phyloP scores from a whole-genome alignment of 2,113 vertebrate genomes.

The Sebastes schlegelii region DNA sequence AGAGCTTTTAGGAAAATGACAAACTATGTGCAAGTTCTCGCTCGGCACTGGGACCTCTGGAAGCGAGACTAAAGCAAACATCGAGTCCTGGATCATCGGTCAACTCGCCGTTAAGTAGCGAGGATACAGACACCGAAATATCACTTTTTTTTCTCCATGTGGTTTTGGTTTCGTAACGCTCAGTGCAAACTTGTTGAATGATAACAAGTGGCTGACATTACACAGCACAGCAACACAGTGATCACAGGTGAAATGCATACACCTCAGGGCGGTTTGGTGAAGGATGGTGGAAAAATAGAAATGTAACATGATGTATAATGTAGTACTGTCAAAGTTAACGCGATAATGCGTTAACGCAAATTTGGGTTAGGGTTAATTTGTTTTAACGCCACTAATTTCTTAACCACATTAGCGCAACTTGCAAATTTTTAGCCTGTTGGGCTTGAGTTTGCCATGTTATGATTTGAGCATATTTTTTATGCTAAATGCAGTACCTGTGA shows the following conservation, averaged over 20 bases:
- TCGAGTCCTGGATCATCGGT: not conserved
- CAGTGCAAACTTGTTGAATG: not conserved
- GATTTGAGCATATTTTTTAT: too few relatives aligned
- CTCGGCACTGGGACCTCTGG: not conserved
- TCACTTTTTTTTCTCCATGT: not conserved
- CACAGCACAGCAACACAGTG: not conserved
- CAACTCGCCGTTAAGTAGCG: not conserved
- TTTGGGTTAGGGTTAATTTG: too few relatives aligned
- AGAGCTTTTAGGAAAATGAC: conserved; percentile 66
- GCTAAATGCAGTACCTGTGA: too few relatives aligned
- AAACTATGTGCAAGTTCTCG: conserved; percentile 38
- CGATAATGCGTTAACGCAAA: too few relatives aligned
- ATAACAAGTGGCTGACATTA: not conserved
- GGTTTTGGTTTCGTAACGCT: not conserved
- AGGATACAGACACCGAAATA: conserved; percentile 1
- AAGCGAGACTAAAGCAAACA: conserved; percentile 32
- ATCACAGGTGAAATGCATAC: not conserved
- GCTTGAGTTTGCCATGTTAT: too few relatives aligned
- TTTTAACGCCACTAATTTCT: too few relatives aligned
- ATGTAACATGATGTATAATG: not conserved
- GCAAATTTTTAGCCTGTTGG: too few relatives aligned
- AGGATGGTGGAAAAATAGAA: not conserved
- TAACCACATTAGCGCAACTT: too few relatives aligned
- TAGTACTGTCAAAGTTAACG: too few relatives aligned
- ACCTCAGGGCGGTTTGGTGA: not conserved